Evolutionary conservation across 2,797 vertebrate genomes (phyloP).

Genomic region (Mus caroli): DNA sequence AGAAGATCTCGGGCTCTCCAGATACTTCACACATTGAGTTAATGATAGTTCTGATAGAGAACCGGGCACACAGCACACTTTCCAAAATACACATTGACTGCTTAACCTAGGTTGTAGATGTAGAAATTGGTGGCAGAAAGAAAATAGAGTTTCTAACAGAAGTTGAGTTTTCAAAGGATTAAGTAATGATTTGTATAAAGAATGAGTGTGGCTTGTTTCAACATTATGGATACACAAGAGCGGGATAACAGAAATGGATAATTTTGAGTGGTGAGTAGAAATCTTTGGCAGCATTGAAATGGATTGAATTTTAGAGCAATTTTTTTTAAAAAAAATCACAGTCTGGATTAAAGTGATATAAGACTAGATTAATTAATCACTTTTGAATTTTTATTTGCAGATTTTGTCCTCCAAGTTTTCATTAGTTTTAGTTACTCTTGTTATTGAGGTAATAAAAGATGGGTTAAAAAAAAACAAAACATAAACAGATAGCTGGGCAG

Average conservation of each 20-base stretch:
- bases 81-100: background rate
- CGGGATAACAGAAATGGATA: background rate
- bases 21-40: background rate
- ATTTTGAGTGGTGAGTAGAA: conserved; percentile 24
- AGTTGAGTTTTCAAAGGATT: conserved; percentile 7
- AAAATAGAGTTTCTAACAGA: background rate
- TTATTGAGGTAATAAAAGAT: background rate
- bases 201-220: background rate
- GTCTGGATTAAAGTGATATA: background rate
- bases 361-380: background rate
- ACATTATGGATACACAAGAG: background rate
- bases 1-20: background rate
- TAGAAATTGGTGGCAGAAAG: background rate
- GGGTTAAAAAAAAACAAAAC: too few species aligned
- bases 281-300: background rate
- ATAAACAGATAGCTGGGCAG: too few species aligned
- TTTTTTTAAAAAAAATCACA: too few species aligned
- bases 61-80: background rate
- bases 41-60: background rate
- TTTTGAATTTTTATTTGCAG: background rate
- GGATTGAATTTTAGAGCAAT: background rate
- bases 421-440: background rate
- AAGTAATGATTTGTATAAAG: background rate
- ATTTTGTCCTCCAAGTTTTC: background rate
- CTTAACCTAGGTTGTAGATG: background rate